Evolutionary conservation across 2,113 vertebrate species (phyloP), one percentile per base, ranked within the genome.

Genomic region (Oreotragus oreotragus): DNA sequence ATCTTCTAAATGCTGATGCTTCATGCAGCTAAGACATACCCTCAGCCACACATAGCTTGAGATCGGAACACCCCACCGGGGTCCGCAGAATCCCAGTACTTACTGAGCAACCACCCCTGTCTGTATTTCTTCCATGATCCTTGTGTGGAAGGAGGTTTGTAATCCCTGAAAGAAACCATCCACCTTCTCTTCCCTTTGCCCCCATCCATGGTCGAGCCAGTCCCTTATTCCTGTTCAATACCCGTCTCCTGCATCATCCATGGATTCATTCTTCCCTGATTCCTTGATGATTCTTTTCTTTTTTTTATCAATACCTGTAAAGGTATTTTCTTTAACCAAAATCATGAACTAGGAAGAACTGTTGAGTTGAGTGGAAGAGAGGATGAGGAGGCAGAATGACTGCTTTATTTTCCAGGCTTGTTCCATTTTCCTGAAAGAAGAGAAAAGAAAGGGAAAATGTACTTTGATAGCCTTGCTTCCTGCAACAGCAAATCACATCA

Each of bases 31-130:
- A 16, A 19, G 19, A 6, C 9, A 19, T 1, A 57, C 11, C 2
- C 13, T 62, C 4, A 60, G 33, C 27, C 66, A 60, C 10, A 10
- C 12, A 15, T 0, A 27, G 3, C 10, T 3, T 17, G 3, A 1
- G 2, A 6, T 94, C 58, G 30, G n/a, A 10, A 23, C 6, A 55
- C 1, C 4, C 11, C 8, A 80, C 5, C 3, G 0, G 0, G 12
- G 4, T 30, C 30, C 2, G n/a, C 28, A 17, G 33, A 45, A 39
- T 33, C 17, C 19, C 2, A 1, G 10, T 45, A 15, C 21, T 85
- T 14, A 19, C 17, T 17, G 30, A 55, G 60, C 12, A 3, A 14
- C 53, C 62, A 17, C 4, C 7, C 5, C 1, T 47, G 1, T 30
- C 3, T 0, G 4, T 53, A 4, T 3, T 45, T 87, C 27, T 90